phyloP scores from a whole-genome alignment of 2,797 vertebrate species.

The Ptychadena robeensis region DNA sequence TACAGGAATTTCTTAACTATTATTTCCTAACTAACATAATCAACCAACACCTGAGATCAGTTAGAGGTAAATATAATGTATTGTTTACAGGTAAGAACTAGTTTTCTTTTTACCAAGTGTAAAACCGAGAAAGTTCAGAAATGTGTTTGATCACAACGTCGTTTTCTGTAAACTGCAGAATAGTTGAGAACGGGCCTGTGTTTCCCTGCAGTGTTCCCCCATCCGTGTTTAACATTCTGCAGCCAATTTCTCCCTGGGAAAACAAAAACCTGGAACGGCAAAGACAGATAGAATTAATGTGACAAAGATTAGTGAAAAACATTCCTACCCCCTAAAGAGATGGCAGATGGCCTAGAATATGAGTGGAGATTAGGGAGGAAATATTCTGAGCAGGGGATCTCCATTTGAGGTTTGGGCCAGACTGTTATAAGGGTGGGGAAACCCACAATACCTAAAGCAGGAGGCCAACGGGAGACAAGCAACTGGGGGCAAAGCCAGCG shows the following conservation, averaged over 20 bases:
- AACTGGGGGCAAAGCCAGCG: conserved; percentile 26
- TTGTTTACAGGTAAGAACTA: conserved; percentile 10
- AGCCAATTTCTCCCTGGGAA: conserved; percentile 60
- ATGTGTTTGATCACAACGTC: conserved; percentile 33
- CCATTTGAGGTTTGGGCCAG: conserved; percentile 60
- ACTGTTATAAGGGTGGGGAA: conserved; percentile 48
- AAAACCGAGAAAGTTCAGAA: conserved; percentile 9
- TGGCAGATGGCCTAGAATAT: conserved; percentile 60
- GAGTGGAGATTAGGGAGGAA: conserved; percentile 61
- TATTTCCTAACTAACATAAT: too few relatives aligned
- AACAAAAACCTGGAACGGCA: conserved; percentile 60
- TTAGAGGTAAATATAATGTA: too few relatives aligned
- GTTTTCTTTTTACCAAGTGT: background rate
- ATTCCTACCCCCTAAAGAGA: conserved; percentile 60
- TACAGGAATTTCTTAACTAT: too few relatives aligned
- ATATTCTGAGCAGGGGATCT: conserved; percentile 60
- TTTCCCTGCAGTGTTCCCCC: conserved; percentile 38
- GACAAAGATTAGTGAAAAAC: conserved; percentile 61
- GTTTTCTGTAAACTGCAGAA: conserved; percentile 25
- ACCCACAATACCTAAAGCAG: conserved; percentile 40
- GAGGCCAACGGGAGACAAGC: conserved; percentile 29
- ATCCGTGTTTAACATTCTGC: conserved; percentile 51
- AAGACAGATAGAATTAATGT: conserved; percentile 62
- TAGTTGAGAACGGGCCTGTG: conserved; percentile 24
- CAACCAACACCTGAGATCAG: too few relatives aligned